phyloP scores from a whole-genome alignment of 2,113 vertebrate species.

The Callospermophilus lateralis region DNA sequence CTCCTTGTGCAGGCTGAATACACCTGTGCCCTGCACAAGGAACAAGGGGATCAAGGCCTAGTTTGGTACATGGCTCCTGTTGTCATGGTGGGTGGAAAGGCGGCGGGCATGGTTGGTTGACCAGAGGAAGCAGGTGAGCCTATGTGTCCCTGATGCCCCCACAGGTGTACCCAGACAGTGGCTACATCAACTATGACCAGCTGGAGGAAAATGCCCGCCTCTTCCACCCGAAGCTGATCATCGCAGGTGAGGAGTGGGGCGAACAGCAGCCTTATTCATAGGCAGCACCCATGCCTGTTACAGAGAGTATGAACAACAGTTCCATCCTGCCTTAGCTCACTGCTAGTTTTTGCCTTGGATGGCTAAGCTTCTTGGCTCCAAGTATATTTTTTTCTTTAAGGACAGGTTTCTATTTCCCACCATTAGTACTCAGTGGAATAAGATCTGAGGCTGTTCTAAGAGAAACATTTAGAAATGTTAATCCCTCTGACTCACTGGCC shows the following conservation, averaged over 20 bases:
- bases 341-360: background rate
- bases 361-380: background rate
- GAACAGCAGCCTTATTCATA: too few species aligned
- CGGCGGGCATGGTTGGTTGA: background rate
- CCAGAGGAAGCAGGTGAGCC: background rate
- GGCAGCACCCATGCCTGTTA: background rate
- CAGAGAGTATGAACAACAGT: background rate
- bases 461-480: background rate
- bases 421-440: background rate
- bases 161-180: constrained; percentile 93
- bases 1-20: too few species aligned
- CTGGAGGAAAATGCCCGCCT: constrained; percentile 95
- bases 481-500: background rate
- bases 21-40: background rate
- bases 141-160: background rate
- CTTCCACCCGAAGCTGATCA: constrained; percentile 96
- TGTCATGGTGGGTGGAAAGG: background rate
- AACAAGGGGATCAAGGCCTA: too few species aligned
- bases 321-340: background rate
- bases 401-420: background rate
- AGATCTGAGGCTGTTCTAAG: background rate
- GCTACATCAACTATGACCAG: constrained; percentile 95
- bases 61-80: background rate
- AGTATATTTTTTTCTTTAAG: background rate
- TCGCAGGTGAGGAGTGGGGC: constrained; percentile 91